Conservation (phyloP, 2,797 vertebrate species). For the Sebastes steindachneri region DNA sequence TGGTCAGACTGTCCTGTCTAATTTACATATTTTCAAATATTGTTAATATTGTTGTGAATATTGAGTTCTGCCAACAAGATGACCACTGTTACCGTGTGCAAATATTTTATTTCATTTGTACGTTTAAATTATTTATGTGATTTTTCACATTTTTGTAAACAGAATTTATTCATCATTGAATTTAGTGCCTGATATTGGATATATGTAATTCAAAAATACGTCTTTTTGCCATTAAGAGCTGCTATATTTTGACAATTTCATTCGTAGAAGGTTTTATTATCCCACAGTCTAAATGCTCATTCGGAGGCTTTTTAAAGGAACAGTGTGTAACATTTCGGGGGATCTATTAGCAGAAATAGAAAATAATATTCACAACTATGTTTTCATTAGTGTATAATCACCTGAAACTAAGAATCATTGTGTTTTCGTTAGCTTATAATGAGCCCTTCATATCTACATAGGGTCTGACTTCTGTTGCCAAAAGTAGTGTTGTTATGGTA, state of each 20-base stretch:
- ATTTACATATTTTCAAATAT: background rate
- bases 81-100: background rate
- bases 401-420: too few species aligned
- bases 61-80: background rate
- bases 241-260: background rate
- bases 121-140: background rate
- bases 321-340: too few species aligned
- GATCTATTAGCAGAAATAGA: too few species aligned
- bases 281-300: background rate
- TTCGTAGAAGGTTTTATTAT: background rate
- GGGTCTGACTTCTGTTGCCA: too few species aligned
- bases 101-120: fast-evolving
- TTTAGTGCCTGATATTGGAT: too few species aligned
- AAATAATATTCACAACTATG: too few species aligned
- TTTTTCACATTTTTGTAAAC: background rate
- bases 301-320: background rate
- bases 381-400: fast-evolving
- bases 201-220: fast-evolving
- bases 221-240: background rate
- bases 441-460: too few species aligned
- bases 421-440: too few species aligned
- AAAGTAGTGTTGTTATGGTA: too few species aligned
- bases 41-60: background rate
- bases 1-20: background rate
- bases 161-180: too few species aligned